These are phyloP conservation scores for Tonatia bakeri DNA, from an alignment of 2,113 vertebrate genomes.

Conservation along the genomic window DNA sequence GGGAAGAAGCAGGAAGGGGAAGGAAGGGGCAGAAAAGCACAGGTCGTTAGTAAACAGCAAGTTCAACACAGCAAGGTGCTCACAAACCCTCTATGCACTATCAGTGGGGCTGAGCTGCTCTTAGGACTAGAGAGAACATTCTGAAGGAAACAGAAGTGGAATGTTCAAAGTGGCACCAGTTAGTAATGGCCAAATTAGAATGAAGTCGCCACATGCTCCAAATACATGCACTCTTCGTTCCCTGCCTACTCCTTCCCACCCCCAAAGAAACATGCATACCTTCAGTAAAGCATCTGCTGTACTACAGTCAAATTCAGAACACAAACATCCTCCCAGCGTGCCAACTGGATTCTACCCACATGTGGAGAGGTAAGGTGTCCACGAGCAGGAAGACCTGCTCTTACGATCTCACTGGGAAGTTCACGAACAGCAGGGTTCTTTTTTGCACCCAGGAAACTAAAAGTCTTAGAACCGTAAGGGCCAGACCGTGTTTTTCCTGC, in stretches of 20 bases:
- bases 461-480: not conserved
- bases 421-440: not conserved
- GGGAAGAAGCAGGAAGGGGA: conserved; percentile 69
- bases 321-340: not conserved
- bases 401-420: not conserved
- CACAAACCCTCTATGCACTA: conserved; percentile 56
- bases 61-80: conserved; percentile 75
- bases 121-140: not conserved
- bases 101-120: conserved; percentile 63
- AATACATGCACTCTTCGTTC: conserved; percentile 28
- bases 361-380: not conserved
- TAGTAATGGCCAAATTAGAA: not conserved
- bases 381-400: not conserved
- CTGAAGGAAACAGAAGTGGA: not conserved
- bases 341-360: not conserved
- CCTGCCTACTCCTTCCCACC: not conserved
- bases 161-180: not conserved
- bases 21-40: conserved; percentile 80
- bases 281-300: conserved; percentile 22
- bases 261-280: not conserved
- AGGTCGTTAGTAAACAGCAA: conserved; percentile 84
- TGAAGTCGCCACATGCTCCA: conserved; percentile 17
- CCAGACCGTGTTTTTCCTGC: not conserved
- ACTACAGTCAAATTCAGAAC: not conserved
- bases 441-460: not conserved